Base-by-base conservation (phyloP, 2,113 vertebrate genomes). In the Periophthalmodon schlosseri region DNA sequence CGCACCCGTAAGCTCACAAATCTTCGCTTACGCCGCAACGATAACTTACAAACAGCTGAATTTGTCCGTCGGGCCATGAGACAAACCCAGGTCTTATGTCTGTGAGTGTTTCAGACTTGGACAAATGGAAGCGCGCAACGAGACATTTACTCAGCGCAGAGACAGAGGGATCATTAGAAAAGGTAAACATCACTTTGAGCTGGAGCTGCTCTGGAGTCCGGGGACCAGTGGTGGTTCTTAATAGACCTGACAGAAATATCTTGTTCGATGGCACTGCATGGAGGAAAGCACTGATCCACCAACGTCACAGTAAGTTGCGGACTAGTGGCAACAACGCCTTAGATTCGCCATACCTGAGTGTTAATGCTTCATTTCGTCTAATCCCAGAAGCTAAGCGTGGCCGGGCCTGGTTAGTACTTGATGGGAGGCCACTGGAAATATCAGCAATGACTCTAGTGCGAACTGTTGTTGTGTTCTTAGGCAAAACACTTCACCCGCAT, bases 161-260 rank as follows among this genome's bases (percentile, higher is more conserved):
- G 90, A 89, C 86, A 89, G 89, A 85, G 84, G 89, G 86, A 58
- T 91, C 90, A 92, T 93, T 93, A 91, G 81, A 76, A 86, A 83
- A 91, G 85, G 90, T 92, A 92, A 93, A 93, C 88, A 92, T 91
- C 90, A 90, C 86, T 90, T 92, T 93, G 92, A 91, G 89, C 85
- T 77, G 73, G 80, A 88, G 82, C 89, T 89, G 87, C 80, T 91
- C 87, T 88, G 83, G 84, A 85, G 91, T 87, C 83, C 83, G 83
- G 82, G 87, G 81, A 88, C 84, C 21, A 5, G 56, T 1, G 3
- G 82, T 89, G 91, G 88, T 92, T 93, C 28, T 92, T 93, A 94
- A 93, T 92, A 72, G 86, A 85, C 81, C 80, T 91, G 91, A 89
- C 89, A 90, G 91, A 28, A 2, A 28, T 28, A 28, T 28, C 28